Percentiles rank a stretch among this genome's conserved stretches.
Conservation (phyloP, 1,140 invertebrate species). For the Achatina immaculata region DNA sequence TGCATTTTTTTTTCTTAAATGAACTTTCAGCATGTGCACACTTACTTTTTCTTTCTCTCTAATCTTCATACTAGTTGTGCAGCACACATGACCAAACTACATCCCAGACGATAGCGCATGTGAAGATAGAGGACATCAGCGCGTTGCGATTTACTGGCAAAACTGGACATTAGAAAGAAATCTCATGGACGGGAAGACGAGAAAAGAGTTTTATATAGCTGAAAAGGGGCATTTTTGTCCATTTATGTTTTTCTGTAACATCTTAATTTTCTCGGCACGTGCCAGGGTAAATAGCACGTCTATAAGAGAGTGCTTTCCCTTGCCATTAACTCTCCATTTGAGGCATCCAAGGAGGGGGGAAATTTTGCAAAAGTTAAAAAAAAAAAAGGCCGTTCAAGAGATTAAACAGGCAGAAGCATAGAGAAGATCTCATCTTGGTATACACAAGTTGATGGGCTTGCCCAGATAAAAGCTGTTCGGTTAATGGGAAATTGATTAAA, state of each 20-base stretch:
- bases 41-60: no score
- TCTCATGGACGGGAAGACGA: not conserved
- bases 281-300: not conserved
- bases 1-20: no score
- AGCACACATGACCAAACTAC: no score
- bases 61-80: no score
- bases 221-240: not conserved
- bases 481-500: constrained; percentile 7
- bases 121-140: no score
- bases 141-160: no score
- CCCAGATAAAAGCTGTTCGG: not conserved
- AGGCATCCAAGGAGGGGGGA: no score
- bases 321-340: constrained; percentile 6
- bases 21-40: no score
- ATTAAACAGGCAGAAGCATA: not conserved
- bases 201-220: not conserved
- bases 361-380: no score
- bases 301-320: not conserved
- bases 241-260: not conserved
- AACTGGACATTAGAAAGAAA: not conserved
- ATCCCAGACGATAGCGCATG: no score
- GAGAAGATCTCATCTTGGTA: not conserved
- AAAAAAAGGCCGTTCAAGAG: not conserved
- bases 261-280: not conserved
- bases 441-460: not conserved